phyloP scores from a whole-genome alignment of 2,113 vertebrate species.

The Columbina picui region DNA sequence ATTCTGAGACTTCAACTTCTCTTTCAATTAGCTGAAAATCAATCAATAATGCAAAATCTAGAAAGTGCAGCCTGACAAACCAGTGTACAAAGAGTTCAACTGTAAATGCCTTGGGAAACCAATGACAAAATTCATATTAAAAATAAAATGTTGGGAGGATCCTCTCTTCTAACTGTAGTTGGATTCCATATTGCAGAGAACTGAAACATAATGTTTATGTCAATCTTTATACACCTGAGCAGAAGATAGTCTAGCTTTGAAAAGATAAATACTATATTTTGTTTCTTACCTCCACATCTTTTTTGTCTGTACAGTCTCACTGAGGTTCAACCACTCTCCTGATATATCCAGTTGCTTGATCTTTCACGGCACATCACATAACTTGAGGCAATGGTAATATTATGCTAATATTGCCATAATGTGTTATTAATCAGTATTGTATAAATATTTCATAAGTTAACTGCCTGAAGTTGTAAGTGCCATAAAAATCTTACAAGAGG shows the following conservation, averaged over 20 bases:
- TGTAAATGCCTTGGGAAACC: background rate
- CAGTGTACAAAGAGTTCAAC: background rate
- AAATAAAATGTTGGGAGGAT: background rate
- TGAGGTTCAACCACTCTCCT: background rate
- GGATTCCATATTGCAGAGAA: background rate
- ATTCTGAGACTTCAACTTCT: background rate
- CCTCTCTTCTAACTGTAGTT: background rate
- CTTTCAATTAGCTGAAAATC: background rate
- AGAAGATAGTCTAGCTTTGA: background rate
- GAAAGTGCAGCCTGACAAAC: background rate
- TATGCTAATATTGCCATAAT: background rate
- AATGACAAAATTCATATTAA: background rate
- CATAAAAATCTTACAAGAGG: background rate
- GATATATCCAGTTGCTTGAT: background rate
- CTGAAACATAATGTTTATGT: background rate
- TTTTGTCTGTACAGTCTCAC: background rate
- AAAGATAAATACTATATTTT: background rate
- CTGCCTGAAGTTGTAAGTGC: background rate
- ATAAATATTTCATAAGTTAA: conserved; percentile 16
- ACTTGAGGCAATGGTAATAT: background rate
- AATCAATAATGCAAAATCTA: background rate
- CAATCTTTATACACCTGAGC: background rate
- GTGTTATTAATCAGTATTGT: background rate
- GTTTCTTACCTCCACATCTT: background rate
- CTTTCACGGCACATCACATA: background rate